phyloP scores from a whole-genome alignment of 2,888 invertebrate species.

The Rhamnusium bicolor region DNA sequence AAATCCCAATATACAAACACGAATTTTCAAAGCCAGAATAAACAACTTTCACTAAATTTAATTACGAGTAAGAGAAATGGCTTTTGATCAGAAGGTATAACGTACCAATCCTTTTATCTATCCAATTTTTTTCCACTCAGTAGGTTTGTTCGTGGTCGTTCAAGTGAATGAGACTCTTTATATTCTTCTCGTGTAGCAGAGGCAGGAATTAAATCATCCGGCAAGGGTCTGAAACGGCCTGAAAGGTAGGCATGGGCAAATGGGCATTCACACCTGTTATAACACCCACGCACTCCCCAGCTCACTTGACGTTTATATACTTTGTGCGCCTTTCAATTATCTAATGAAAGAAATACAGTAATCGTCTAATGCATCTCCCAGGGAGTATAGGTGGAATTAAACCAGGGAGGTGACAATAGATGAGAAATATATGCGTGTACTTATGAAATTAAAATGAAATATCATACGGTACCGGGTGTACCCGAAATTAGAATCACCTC shows the following conservation, averaged over 20 bases:
- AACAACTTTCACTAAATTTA: neutral
- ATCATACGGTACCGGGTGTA: neutral
- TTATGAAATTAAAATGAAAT: neutral
- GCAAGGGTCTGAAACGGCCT: conserved; percentile 12
- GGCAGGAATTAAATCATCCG: conserved; percentile 27
- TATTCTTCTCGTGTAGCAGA: conserved; percentile 5
- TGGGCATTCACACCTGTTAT: conserved; percentile 21
- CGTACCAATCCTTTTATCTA: conserved; percentile 3
- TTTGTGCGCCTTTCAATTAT: conserved; percentile 29
- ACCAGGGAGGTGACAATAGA: neutral
- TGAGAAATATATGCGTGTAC: neutral
- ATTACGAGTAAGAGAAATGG: conserved; percentile 4
- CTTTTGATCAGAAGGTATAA: neutral
- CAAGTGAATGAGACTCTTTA: conserved; percentile 12
- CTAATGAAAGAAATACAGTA: conserved; percentile 38
- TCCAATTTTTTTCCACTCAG: neutral
- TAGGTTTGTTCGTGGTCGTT: neutral
- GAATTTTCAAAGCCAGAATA: neutral
- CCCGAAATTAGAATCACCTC: no score
- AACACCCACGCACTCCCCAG: conserved; percentile 15
- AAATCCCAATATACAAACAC: neutral
- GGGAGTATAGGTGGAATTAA: neutral
- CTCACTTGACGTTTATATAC: conserved; percentile 2
- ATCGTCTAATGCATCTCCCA: conserved; percentile 29
- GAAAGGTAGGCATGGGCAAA: conserved; percentile 24